Conservation (phyloP, 2,888 invertebrate genomes). For the Torymus auratus region DNA sequence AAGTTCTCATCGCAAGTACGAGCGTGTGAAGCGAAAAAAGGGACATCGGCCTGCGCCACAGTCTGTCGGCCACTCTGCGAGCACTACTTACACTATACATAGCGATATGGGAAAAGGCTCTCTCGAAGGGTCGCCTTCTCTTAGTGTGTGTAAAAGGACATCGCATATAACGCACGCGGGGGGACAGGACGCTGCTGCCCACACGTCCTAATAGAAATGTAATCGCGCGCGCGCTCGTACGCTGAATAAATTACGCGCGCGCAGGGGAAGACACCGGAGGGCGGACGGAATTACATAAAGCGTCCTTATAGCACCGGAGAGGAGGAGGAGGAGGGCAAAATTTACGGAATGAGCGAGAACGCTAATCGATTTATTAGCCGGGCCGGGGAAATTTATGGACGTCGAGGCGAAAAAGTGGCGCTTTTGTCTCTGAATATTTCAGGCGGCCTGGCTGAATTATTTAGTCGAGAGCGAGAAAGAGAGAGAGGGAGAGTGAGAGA, state of each 20-base stretch:
- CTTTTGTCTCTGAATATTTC: slow-evolving; percentile 31
- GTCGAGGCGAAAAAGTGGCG: slow-evolving; percentile 6
- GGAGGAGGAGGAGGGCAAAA: neutral
- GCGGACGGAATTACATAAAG: neutral
- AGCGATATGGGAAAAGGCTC: slow-evolving; percentile 2
- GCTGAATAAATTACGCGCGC: slow-evolving; percentile 49
- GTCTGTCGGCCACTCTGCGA: no score
- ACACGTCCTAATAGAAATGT: slow-evolving; percentile 55
- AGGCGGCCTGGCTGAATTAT: slow-evolving; percentile 27
- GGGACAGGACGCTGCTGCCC: slow-evolving; percentile 7
- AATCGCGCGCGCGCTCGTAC: slow-evolving; percentile 29
- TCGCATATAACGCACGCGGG: slow-evolving; percentile 25
- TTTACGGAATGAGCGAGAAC: slow-evolving; percentile 5
- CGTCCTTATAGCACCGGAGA: neutral
- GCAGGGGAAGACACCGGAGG: neutral
- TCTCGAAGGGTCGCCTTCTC: neutral
- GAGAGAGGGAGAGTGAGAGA: neutral
- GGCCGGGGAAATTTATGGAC: slow-evolving; percentile 34
- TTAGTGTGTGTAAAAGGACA: no score
- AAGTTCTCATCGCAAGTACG: slow-evolving; percentile 4
- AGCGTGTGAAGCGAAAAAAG: slow-evolving; percentile 36
- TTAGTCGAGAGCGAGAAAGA: slow-evolving; percentile 9
- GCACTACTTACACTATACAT: no score
- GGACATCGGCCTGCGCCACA: slow-evolving; percentile 11
- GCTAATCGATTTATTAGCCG: slow-evolving; percentile 47